A percentile compares a stretch with the other conserved stretches of the same genome.
Conservation (phyloP, 2,797 vertebrate genomes). For the Buceros bicornis region DNA sequence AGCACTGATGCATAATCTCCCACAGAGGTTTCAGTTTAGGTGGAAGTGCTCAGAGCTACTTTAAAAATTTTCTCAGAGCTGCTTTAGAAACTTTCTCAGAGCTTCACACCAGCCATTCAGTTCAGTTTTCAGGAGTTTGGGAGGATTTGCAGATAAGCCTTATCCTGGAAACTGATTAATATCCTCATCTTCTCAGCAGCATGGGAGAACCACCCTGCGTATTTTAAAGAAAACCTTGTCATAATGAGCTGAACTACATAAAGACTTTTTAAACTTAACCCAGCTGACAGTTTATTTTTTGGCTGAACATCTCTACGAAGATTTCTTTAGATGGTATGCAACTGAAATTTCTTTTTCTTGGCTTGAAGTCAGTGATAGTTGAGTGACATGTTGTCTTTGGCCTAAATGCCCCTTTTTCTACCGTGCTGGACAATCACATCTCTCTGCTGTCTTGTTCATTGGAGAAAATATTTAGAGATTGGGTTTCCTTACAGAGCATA, state of each 20-base stretch:
- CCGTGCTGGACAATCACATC: not conserved
- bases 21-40: not conserved
- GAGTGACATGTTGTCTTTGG: not conserved
- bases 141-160: not conserved
- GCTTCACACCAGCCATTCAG: not conserved
- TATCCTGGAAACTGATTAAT: not conserved
- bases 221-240: not conserved
- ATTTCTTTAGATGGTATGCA: not conserved
- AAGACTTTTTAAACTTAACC: not conserved
- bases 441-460: not conserved
- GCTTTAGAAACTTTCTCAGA: not conserved
- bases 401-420: not conserved
- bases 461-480: not conserved
- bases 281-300: not conserved
- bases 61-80: not conserved
- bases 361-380: not conserved
- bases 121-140: not conserved
- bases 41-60: not conserved
- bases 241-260: not conserved
- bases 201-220: not conserved
- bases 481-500: not conserved
- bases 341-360: not conserved
- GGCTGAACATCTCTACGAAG: not conserved
- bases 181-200: not conserved
- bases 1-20: not conserved